These are phyloP conservation scores for Hypselothyrea guttata DNA, from an alignment of 2,888 invertebrate species.

Conservation along the genomic window DNA sequence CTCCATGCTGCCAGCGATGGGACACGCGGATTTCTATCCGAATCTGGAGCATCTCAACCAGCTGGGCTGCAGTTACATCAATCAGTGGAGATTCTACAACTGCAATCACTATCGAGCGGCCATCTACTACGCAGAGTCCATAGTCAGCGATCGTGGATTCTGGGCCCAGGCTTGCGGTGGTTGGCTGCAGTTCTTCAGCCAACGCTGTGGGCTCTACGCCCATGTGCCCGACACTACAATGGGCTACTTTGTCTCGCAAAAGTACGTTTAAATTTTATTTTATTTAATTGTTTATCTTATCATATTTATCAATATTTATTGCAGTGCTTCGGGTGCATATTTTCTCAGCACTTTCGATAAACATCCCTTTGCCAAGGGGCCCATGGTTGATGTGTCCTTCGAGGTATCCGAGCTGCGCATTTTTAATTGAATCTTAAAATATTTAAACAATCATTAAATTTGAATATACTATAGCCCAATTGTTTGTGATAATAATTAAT, in stretches of 20 bases:
- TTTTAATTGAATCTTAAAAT: not conserved
- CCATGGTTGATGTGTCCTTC: constrained; percentile 46
- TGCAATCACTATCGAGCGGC: constrained; percentile 86
- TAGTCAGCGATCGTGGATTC: constrained; percentile 83
- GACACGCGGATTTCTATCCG: constrained; percentile 85
- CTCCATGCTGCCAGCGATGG: constrained; percentile 84
- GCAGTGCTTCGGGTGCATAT: constrained; percentile 83
- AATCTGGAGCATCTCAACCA: constrained; percentile 84
- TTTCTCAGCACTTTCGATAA: constrained; percentile 81
- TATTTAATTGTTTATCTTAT: not conserved
- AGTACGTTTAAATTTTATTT: constrained; percentile 78
- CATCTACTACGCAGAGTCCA: constrained; percentile 85
- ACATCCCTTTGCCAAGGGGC: constrained; percentile 71
- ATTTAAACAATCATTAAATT: not conserved
- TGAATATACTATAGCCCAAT: too few relatives aligned
- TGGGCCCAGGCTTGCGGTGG: constrained; percentile 84
- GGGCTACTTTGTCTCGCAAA: constrained; percentile 83
- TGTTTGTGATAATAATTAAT: too few relatives aligned
- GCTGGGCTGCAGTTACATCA: constrained; percentile 83
- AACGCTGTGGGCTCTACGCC: constrained; percentile 81
- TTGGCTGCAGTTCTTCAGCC: constrained; percentile 83
- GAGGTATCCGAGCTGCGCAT: constrained; percentile 42
- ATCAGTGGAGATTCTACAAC: constrained; percentile 79
- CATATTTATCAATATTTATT: constrained; percentile 14
- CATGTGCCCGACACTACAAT: constrained; percentile 77